A percentile compares a stretch with the other conserved stretches of the same genome.
phyloP scores from a whole-genome alignment of 2,888 invertebrate genomes.

The Schizaphis graminum region DNA sequence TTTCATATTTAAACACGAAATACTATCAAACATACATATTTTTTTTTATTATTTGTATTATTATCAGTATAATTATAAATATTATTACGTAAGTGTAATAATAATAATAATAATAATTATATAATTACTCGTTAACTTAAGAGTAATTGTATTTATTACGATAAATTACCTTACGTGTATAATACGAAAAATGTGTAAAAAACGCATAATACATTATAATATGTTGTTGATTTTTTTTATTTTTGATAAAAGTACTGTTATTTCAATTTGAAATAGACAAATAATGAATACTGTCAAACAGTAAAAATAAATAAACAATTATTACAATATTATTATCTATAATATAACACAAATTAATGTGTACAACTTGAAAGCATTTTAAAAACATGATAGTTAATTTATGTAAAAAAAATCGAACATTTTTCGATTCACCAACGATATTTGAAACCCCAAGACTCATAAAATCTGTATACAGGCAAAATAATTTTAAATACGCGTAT shows the following conservation, averaged over 20 bases:
- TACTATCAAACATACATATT: not conserved
- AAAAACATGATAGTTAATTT: constrained; percentile 6
- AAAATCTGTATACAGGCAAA: not conserved
- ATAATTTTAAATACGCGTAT: not conserved
- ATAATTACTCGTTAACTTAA: too few relatives aligned
- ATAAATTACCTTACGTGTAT: too few relatives aligned
- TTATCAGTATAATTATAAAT: too few relatives aligned
- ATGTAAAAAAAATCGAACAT: not conserved
- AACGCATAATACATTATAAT: not conserved
- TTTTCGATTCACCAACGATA: not conserved
- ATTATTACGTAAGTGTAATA: not conserved
- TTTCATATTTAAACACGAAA: not conserved
- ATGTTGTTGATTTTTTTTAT: not conserved
- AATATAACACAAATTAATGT: constrained; percentile 4
- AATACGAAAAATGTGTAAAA: not conserved
- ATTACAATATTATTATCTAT: constrained; percentile 19
- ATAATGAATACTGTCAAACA: constrained; percentile 4
- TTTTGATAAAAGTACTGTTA: not conserved
- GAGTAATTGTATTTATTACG: not conserved
- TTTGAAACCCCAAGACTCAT: not conserved
- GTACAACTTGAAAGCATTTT: constrained; percentile 43
- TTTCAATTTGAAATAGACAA: constrained; percentile 2
- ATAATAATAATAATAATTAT: too few relatives aligned
- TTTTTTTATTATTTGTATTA: not conserved
- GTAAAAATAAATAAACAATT: not conserved